Evolutionary conservation across 2,113 vertebrate genomes (phyloP).

Genomic region (Suncus etruscus): DNA sequence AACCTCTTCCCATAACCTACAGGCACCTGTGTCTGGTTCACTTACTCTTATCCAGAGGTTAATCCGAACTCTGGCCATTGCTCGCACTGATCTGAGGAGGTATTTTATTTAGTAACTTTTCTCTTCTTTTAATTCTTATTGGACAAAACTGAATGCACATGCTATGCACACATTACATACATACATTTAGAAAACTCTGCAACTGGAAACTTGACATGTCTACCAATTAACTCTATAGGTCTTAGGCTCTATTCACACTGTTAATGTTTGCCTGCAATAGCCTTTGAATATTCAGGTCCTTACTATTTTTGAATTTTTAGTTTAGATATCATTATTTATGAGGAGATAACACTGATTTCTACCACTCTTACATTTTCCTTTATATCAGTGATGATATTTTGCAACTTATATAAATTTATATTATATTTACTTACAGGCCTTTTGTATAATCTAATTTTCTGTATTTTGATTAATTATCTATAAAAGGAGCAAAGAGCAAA

Average conservation of each 20-base stretch:
- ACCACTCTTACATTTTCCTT: neutral
- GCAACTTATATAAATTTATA: neutral
- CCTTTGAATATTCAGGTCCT: neutral
- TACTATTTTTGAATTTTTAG: neutral
- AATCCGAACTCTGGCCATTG: too few relatives aligned
- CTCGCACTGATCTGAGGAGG: too few relatives aligned
- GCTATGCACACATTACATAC: neutral
- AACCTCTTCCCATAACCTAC: too few relatives aligned
- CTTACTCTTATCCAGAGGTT: too few relatives aligned
- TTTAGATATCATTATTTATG: neutral
- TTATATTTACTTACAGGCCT: neutral
- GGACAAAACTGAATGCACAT: neutral
- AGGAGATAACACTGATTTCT: neutral
- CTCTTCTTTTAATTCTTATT: neutral
- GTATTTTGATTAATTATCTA: neutral
- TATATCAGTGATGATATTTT: neutral
- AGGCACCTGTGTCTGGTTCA: too few relatives aligned
- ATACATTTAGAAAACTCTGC: neutral
- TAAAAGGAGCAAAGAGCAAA: neutral
- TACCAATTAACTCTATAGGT: neutral
- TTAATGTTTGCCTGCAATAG: conserved; percentile 3
- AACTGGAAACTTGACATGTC: neutral
- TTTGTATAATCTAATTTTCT: neutral
- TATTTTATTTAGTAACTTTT: too few relatives aligned
- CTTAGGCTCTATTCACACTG: neutral